A percentile compares a stretch with the other conserved stretches of the same genome.
phyloP scores from a whole-genome alignment of 2,113 vertebrate genomes.

The Cacatua alba region DNA sequence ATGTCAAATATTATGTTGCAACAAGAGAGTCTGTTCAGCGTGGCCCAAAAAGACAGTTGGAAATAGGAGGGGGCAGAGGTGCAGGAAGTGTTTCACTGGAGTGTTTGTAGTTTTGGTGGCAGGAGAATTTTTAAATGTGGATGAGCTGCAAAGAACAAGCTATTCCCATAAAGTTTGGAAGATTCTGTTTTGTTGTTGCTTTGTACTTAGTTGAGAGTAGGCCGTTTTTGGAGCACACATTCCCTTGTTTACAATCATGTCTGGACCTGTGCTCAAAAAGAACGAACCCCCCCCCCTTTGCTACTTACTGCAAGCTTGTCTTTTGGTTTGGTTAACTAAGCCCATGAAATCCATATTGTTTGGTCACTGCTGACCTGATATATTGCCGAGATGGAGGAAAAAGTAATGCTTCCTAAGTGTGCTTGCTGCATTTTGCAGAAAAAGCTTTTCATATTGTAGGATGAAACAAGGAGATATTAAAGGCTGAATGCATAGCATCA shows the following conservation, averaged over 20 bases:
- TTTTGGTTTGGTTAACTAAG: constrained; percentile 3
- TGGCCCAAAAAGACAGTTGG: not conserved
- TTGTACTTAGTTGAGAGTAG: not conserved
- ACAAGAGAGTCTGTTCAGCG: not conserved
- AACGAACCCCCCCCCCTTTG: accelerated
- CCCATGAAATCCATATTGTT: not conserved
- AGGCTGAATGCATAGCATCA: not conserved
- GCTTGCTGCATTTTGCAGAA: not conserved
- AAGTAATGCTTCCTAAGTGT: not conserved
- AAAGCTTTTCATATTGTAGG: not conserved
- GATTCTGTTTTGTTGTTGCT: not conserved
- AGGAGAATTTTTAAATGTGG: not conserved
- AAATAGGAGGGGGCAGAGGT: not conserved
- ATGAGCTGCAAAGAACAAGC: not conserved
- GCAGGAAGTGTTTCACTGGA: not conserved
- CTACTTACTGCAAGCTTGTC: not conserved
- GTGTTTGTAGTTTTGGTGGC: not conserved
- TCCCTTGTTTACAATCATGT: not conserved
- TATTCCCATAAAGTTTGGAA: not conserved
- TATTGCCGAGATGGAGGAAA: not conserved
- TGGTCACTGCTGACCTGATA: not conserved
- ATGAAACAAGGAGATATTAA: not conserved
- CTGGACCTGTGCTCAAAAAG: not conserved
- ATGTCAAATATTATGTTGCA: not conserved
- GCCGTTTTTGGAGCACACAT: not conserved